Evolutionary conservation across 1,140 invertebrate genomes (phyloP).

Genomic region (Camponotus pennsylvanicus): DNA sequence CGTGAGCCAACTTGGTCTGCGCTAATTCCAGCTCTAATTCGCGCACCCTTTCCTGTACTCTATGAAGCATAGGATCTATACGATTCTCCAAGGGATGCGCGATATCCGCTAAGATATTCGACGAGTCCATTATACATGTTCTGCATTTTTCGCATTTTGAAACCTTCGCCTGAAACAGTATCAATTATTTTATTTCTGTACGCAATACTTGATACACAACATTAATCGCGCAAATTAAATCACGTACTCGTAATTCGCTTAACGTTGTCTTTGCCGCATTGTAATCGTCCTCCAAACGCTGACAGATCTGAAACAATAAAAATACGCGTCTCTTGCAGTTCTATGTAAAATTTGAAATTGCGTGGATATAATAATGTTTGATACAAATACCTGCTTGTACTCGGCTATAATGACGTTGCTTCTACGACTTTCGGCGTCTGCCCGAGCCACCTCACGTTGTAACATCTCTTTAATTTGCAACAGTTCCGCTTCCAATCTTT

Average conservation of each 20-base stretch:
- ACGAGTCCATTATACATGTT: slow-evolving; percentile 79
- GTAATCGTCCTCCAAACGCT: slow-evolving; percentile 94
- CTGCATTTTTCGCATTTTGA: slow-evolving; percentile 87
- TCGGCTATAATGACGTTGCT: slow-evolving; percentile 94
- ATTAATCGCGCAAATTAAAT: background rate
- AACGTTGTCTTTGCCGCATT: slow-evolving; percentile 88
- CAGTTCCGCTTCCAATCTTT: slow-evolving; percentile 92
- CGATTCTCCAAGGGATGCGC: slow-evolving; percentile 79
- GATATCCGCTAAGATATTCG: slow-evolving; percentile 76
- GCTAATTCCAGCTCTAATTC: slow-evolving; percentile 98
- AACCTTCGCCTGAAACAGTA: slow-evolving; percentile 85
- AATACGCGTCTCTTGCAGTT: background rate
- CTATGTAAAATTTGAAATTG: background rate
- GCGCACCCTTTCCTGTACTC: slow-evolving; percentile 90
- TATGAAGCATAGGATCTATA: slow-evolving; percentile 81
- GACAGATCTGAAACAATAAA: slow-evolving; percentile 90
- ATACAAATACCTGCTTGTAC: slow-evolving; percentile 92
- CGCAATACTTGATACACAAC: background rate
- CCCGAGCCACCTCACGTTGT: slow-evolving; percentile 91
- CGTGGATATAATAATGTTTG: background rate
- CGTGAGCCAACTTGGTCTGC: slow-evolving; percentile 98
- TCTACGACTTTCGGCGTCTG: slow-evolving; percentile 91
- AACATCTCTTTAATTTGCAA: slow-evolving; percentile 94
- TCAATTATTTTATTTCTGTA: background rate
- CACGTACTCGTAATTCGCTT: slow-evolving; percentile 88